These are phyloP conservation scores for Montipora cactus DNA, from an alignment of 64 coral and sea anemone species.

Conservation along the genomic window DNA sequence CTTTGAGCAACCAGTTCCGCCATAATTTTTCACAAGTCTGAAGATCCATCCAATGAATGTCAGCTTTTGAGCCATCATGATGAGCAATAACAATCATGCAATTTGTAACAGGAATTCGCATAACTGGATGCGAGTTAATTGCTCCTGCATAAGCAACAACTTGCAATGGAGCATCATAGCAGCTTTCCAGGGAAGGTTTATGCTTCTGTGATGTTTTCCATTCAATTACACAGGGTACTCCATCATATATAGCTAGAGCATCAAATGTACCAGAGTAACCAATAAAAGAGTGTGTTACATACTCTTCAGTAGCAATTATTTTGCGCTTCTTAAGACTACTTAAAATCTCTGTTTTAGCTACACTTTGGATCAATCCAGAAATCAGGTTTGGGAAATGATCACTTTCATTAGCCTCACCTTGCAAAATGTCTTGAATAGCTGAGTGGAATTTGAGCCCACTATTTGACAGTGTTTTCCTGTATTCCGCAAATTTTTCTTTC, in stretches of 20 bases:
- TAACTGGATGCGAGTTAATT: slow-evolving; percentile 70
- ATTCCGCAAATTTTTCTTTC: slow-evolving; percentile 78
- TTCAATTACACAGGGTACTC: slow-evolving; percentile 89
- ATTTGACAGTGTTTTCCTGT: slow-evolving; percentile 65
- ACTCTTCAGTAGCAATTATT: slow-evolving; percentile 82
- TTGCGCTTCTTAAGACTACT: slow-evolving; percentile 4
- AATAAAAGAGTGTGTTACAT: slow-evolving; percentile 72
- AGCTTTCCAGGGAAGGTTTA: slow-evolving; percentile 66
- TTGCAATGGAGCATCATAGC: slow-evolving; percentile 89
- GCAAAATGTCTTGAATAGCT: slow-evolving; percentile 64
- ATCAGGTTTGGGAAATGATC: slow-evolving; percentile 25
- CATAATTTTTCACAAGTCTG: slow-evolving; percentile 81
- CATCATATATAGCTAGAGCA: slow-evolving; percentile 79
- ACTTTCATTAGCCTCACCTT: slow-evolving; percentile 14
- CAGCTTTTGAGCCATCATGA: slow-evolving; percentile 82
- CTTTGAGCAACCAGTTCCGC: slow-evolving; percentile 84
- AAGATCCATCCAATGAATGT: slow-evolving; percentile 91
- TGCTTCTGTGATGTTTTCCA: slow-evolving; percentile 93
- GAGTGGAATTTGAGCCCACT: slow-evolving; percentile 87
- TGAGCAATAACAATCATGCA: slow-evolving; percentile 87
- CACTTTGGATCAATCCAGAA: slow-evolving; percentile 64
- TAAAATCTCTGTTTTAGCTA: slow-evolving; percentile 39
- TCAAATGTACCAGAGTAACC: slow-evolving; percentile 87
- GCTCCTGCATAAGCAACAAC: slow-evolving; percentile 96
- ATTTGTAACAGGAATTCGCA: slow-evolving; percentile 67